A percentile compares a stretch with the other conserved stretches of the same genome.
Evolutionary conservation across 1,140 invertebrate species (phyloP).

Genomic region (Caenorhabditis brenneri): DNA sequence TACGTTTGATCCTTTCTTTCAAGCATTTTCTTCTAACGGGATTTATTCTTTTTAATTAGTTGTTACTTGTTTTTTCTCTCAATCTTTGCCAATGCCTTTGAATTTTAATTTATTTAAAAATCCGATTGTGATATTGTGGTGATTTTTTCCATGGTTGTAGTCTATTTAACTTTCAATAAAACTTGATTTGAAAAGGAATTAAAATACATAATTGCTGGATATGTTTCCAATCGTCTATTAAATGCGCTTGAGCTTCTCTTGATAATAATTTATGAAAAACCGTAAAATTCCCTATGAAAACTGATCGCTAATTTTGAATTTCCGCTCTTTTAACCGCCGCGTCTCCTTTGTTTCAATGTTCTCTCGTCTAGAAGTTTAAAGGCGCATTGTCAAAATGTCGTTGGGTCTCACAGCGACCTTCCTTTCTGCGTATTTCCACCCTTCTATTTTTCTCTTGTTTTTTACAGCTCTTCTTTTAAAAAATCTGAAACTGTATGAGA

Average conservation of each 20-base stretch:
- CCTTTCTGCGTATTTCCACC: not conserved
- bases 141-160: not conserved
- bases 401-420: not conserved
- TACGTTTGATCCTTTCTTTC: not conserved
- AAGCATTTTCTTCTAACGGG: constrained; percentile 3
- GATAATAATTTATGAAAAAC: too few relatives aligned
- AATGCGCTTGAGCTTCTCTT: too few relatives aligned
- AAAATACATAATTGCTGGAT: not conserved
- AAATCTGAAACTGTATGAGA: not conserved
- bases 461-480: not conserved
- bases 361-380: not conserved
- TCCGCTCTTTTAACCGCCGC: not conserved
- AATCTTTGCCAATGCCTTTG: not conserved
- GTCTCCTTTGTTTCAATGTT: not conserved
- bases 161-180: not conserved
- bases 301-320: not conserved
- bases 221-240: too few relatives aligned
- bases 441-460: not conserved
- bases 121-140: constrained; percentile 27
- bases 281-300: too few relatives aligned
- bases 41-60: not conserved
- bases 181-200: not conserved
- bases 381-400: not conserved
- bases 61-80: constrained; percentile 14
- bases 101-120: not conserved